These are phyloP conservation scores for Lypha dubia DNA, from an alignment of 2,888 invertebrate species.

Conservation along the genomic window DNA sequence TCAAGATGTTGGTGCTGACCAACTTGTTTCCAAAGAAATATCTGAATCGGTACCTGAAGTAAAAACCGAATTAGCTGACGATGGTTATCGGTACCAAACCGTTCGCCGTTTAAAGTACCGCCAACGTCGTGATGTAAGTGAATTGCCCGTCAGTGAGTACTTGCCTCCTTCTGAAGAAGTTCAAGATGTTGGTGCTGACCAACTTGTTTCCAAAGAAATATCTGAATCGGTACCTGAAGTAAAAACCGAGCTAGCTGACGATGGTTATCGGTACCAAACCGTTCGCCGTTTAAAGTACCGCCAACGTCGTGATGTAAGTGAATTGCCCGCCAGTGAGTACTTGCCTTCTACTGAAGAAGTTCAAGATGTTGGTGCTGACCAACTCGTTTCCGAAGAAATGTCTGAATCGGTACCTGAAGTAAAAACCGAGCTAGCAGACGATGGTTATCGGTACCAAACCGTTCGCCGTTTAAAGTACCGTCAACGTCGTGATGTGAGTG, in stretches of 20 bases:
- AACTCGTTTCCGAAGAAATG: no score
- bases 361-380: no score
- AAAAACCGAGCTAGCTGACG: constrained; percentile 10
- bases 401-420: no score
- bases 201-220: no score
- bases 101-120: constrained; percentile 68
- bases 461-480: constrained; percentile 67
- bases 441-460: constrained; percentile 74
- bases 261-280: constrained; percentile 41
- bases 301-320: constrained; percentile 43
- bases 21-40: constrained; percentile 56
- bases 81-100: constrained; percentile 74
- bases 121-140: constrained; percentile 76
- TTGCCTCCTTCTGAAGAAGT: constrained; percentile 74
- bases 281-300: constrained; percentile 41
- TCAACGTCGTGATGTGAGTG: constrained; percentile 76
- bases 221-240: not conserved
- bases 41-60: constrained; percentile 58
- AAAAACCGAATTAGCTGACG: constrained; percentile 48
- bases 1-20: constrained; percentile 45
- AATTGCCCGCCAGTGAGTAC: constrained; percentile 13
- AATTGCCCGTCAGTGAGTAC: constrained; percentile 66
- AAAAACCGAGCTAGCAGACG: constrained; percentile 45
- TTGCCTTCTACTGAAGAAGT: not conserved
- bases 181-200: not conserved